These are phyloP conservation scores for Pollenia labialis DNA, from an alignment of 2,888 invertebrate species.

Conservation along the genomic window DNA sequence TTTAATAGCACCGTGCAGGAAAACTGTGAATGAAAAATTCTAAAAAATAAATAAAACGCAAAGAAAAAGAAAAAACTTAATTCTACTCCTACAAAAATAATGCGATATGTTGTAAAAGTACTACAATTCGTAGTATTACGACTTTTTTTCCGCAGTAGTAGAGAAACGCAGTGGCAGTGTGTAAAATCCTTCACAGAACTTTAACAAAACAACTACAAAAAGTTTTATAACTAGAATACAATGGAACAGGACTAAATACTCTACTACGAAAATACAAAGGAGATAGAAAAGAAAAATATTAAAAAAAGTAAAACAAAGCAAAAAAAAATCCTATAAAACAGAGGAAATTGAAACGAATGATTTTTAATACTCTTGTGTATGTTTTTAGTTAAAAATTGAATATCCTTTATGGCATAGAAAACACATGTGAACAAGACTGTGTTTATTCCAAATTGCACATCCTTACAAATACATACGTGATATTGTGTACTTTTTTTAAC, in stretches of 20 bases:
- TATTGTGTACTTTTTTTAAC: neutral
- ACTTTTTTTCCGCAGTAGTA: neutral
- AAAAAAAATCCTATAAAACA: neutral
- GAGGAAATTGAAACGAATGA: conserved; percentile 58
- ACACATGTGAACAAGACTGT: neutral
- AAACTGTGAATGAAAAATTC: too few relatives aligned
- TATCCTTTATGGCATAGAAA: neutral
- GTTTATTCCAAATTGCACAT: neutral
- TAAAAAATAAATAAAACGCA: neutral
- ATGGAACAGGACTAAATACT: conserved; percentile 23
- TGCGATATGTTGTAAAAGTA: neutral
- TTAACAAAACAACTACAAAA: conserved; percentile 13
- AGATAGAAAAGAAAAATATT: neutral
- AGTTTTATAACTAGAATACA: conserved; percentile 3
- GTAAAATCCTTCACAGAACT: conserved; percentile 24
- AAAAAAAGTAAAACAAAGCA: neutral
- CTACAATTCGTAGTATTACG: neutral
- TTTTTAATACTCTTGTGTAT: conserved; percentile 46
- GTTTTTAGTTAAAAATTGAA: neutral
- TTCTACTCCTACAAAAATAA: too few relatives aligned
- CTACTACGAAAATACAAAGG: neutral
- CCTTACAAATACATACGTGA: neutral
- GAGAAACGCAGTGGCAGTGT: too few relatives aligned
- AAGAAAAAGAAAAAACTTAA: neutral
- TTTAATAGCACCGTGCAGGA: neutral